Evolutionary conservation across 1,140 invertebrate species (phyloP).

Genomic region (Drosophila kikkawai): DNA sequence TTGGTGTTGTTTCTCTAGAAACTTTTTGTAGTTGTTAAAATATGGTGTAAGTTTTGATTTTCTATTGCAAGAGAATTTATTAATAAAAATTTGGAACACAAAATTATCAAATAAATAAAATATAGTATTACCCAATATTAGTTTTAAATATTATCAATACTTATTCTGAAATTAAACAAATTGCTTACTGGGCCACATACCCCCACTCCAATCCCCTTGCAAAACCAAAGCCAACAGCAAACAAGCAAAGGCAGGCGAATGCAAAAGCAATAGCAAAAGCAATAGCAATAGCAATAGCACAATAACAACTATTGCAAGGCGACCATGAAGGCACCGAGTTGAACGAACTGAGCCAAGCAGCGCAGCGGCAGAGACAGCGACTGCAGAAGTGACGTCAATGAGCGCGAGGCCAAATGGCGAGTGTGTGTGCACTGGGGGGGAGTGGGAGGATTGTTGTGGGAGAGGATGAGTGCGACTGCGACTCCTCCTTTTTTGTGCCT

Average conservation of each 20-base stretch:
- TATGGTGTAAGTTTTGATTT: background rate
- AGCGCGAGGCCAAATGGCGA: conserved; percentile 73
- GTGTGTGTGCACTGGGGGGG: conserved; percentile 26
- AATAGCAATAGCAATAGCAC: conserved; percentile 49
- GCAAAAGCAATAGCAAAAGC: conserved; percentile 19
- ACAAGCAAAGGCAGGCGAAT: conserved; percentile 4
- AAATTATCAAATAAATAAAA: too few species aligned
- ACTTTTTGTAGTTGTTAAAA: background rate
- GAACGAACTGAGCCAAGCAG: conserved; percentile 70
- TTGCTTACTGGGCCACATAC: background rate
- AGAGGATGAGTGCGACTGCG: conserved; percentile 13
- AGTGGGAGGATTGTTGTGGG: conserved; percentile 10
- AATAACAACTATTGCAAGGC: conserved; percentile 56
- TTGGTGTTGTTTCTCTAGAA: background rate
- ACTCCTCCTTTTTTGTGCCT: conserved; percentile 47
- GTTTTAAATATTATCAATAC: background rate
- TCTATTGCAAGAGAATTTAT: too few species aligned
- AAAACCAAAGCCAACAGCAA: conserved; percentile 7
- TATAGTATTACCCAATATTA: too few species aligned
- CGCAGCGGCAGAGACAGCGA: conserved; percentile 41
- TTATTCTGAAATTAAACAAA: conserved; percentile 24
- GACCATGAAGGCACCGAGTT: conserved; percentile 73
- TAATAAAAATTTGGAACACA: too few species aligned
- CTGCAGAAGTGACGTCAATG: conserved; percentile 81
- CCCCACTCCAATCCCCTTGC: background rate